Conservation (phyloP, 2,888 invertebrate genomes). For the Mesoligia furuncula region DNA sequence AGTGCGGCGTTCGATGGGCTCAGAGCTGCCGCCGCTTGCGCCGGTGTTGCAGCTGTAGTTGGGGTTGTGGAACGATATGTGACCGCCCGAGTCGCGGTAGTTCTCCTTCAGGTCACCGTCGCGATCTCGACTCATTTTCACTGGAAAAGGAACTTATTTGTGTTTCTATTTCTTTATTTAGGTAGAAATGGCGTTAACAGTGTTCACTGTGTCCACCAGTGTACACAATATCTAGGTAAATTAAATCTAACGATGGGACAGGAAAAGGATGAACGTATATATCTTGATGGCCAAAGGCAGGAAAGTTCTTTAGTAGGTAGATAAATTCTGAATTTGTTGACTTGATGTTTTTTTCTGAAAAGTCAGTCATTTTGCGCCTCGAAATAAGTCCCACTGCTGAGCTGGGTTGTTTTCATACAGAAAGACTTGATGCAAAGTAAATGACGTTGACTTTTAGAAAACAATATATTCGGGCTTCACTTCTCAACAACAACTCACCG, state of each 20-base stretch:
- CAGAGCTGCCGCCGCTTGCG: slow-evolving; percentile 81
- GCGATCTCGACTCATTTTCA: slow-evolving; percentile 70
- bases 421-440: background rate
- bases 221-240: background rate
- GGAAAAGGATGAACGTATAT: no score
- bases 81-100: slow-evolving; percentile 91
- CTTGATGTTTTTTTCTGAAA: background rate
- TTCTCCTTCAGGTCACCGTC: slow-evolving; percentile 81
- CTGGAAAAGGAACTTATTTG: slow-evolving; percentile 56
- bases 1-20: slow-evolving; percentile 77
- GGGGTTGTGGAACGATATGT: slow-evolving; percentile 96
- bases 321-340: background rate
- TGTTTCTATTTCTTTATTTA: background rate
- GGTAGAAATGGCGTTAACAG: background rate
- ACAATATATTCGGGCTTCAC: background rate
- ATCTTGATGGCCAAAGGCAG: background rate
- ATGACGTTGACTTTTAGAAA: background rate
- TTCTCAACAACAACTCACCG: slow-evolving; percentile 70
- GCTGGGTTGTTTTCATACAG: background rate
- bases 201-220: background rate
- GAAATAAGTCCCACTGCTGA: background rate
- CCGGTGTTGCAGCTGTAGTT: slow-evolving; percentile 92
- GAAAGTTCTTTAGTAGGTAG: no score
- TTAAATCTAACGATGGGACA: background rate
- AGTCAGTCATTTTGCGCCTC: background rate